A percentile compares a stretch with the other conserved stretches of the same genome.
These are phyloP conservation scores for Bolinopsis microptera DNA, from an alignment of 37 sponge, comb jelly and placozoan species.

Conservation along the genomic window DNA sequence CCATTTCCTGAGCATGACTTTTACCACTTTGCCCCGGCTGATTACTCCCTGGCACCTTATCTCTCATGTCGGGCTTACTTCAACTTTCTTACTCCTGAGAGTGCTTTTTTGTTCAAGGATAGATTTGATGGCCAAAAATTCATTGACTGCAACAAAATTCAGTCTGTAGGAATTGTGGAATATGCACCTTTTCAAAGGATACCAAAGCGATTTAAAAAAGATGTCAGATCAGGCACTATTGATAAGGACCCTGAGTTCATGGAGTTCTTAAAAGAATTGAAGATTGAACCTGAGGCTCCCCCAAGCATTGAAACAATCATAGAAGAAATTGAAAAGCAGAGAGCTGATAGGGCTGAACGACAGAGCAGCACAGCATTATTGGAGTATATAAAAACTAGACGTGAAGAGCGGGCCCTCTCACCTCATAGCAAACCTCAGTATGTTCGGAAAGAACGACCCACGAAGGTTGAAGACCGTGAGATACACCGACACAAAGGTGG, in stretches of 20 bases:
- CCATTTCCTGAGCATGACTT: conserved; percentile 39
- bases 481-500: not conserved
- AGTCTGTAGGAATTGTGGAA: conserved; percentile 25
- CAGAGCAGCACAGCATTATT: conserved; percentile 29
- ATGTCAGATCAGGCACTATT: conserved; percentile 24
- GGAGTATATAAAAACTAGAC: not conserved
- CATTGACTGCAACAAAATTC: conserved; percentile 10
- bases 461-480: not conserved
- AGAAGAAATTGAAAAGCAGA: conserved; percentile 31
- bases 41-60: conserved; percentile 9
- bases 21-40: conserved; percentile 27
- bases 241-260: conserved; percentile 19
- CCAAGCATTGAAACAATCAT: conserved; percentile 61
- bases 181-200: conserved; percentile 52
- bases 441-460: not conserved
- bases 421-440: not conserved
- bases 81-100: not conserved
- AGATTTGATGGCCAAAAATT: conserved; percentile 54
- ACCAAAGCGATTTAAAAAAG: conserved; percentile 21
- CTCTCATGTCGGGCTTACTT: conserved; percentile 34
- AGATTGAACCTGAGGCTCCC: conserved; percentile 45
- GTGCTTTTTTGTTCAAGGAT: conserved; percentile 5
- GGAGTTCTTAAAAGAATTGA: not conserved
- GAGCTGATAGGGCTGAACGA: not conserved
- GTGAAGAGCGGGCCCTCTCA: not conserved